phyloP scores from a whole-genome alignment of 1,140 invertebrate species.

The Drosophila truncata region DNA sequence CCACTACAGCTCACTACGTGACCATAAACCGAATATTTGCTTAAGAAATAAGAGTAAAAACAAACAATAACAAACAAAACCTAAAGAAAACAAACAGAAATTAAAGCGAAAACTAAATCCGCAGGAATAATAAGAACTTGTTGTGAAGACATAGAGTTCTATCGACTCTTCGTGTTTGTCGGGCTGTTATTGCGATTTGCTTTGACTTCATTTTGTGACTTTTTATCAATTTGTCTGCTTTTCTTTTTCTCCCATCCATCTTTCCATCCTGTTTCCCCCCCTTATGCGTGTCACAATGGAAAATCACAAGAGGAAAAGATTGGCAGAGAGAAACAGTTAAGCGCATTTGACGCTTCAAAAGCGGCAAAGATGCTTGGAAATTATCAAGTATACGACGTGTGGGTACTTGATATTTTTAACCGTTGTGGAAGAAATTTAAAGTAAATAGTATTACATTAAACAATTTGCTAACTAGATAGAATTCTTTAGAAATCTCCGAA shows the following conservation, averaged over 20 bases:
- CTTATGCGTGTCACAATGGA: constrained; percentile 20
- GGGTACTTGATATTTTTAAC: not conserved
- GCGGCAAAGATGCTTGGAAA: constrained; percentile 3
- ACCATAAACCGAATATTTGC: constrained; percentile 11
- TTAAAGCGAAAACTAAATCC: constrained; percentile 24
- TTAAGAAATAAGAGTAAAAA: constrained; percentile 5
- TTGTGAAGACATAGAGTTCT: constrained; percentile 18
- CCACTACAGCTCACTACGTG: constrained; percentile 29
- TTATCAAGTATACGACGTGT: constrained; percentile 10
- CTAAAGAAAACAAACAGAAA: constrained; percentile 24
- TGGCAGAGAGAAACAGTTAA: constrained; percentile 51
- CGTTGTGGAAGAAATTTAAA: not conserved
- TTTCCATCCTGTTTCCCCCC: not conserved
- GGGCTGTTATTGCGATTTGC: constrained; percentile 29
- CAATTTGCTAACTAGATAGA: not conserved
- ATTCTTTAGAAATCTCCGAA: not conserved
- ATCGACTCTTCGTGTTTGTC: constrained; percentile 20
- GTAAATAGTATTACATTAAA: too few species aligned
- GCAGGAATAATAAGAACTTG: constrained; percentile 21
- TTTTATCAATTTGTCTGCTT: constrained; percentile 58
- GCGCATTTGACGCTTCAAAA: constrained; percentile 55
- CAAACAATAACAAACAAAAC: constrained; percentile 7
- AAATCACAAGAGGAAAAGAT: constrained; percentile 4
- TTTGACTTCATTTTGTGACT: constrained; percentile 58
- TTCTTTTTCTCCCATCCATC: constrained; percentile 10